Conservation (phyloP, 2,888 invertebrate genomes). For the Halictus ligatus region DNA sequence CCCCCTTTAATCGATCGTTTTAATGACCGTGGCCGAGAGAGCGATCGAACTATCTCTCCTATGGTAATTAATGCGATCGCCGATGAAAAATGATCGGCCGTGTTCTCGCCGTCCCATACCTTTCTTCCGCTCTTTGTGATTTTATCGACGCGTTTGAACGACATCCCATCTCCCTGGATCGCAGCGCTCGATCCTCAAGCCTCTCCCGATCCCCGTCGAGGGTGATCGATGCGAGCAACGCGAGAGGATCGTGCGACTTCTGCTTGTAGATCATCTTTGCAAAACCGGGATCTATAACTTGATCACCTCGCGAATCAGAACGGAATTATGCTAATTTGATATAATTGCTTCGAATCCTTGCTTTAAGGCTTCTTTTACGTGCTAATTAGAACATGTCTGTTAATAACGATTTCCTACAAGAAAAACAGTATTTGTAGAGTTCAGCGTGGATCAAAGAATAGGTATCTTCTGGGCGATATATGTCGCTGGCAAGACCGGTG, state of each 20-base stretch:
- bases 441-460: too few relatives aligned
- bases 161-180: constrained; percentile 50
- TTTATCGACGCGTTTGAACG: constrained; percentile 49
- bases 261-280: not conserved
- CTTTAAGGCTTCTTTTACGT: not conserved
- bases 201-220: constrained; percentile 4
- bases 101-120: constrained; percentile 25
- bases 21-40: constrained; percentile 75
- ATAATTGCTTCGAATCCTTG: not conserved
- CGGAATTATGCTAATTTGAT: not conserved
- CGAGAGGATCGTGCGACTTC: not conserved
- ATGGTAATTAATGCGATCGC: constrained; percentile 81
- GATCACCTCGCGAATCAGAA: not conserved
- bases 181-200: not conserved
- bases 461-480: too few relatives aligned
- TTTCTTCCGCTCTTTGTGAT: constrained; percentile 38
- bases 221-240: constrained; percentile 33
- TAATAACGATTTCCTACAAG: not conserved
- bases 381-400: not conserved
- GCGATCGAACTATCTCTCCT: constrained; percentile 78
- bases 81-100: constrained; percentile 76
- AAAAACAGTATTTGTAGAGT: too few relatives aligned
- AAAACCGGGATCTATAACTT: not conserved
- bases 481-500: too few relatives aligned
- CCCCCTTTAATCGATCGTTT: constrained; percentile 81